Evolutionary conservation across 2,113 vertebrate genomes (phyloP), one percentile per base, ranked within the genome.

Genomic region (Malurus alboscapulatus): DNA sequence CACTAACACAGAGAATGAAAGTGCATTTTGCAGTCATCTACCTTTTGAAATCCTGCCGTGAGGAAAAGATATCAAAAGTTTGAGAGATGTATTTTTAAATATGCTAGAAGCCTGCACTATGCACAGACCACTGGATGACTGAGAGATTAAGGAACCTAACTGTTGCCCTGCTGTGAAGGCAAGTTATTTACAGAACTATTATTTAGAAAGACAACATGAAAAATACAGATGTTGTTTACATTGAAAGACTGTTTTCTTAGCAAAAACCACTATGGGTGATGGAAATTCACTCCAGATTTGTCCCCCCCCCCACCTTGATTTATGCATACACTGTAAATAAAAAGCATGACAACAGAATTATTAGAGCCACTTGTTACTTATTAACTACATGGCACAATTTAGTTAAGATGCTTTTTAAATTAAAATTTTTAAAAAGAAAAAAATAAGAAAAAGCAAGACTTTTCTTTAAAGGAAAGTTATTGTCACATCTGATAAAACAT

Each of bases 1-100:
- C 92, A 98, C 96, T 96, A 97, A 97, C 94, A 95, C 87, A 27
- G 97, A 98, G 98, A 98, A 97, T 74, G 96, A 97, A 97, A 98
- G 97, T 98, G 97, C 95, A 94, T 97, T 97, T 98, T 61, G 81
- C 97, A 96, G 95, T 92, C 96, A 94, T 97, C 94, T 87, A 98
- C 98, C 96, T 98, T 97, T 97, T 95, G 96, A 97, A 97, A 97
- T 95, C 85, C 87, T 96, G 92, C 66, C 16, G 62, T 92, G 94
- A 96, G 92, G 89, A 95, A 97, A 97, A 96, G 90, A 95, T 94
- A 96, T 58, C 91, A 93, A 92, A 97, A 96, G 69, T 95, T 88
- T 80, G 61, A 90, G 82, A 92, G 77, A 93, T 83, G 85, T 80
- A 62, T 86, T 45, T 94, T 97, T 96, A 95, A 83, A 84, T 95